A percentile compares a stretch with the other conserved stretches of the same genome.
Evolutionary conservation across 2,113 vertebrate species (phyloP).

Genomic region (Mastomys natalensis): DNA sequence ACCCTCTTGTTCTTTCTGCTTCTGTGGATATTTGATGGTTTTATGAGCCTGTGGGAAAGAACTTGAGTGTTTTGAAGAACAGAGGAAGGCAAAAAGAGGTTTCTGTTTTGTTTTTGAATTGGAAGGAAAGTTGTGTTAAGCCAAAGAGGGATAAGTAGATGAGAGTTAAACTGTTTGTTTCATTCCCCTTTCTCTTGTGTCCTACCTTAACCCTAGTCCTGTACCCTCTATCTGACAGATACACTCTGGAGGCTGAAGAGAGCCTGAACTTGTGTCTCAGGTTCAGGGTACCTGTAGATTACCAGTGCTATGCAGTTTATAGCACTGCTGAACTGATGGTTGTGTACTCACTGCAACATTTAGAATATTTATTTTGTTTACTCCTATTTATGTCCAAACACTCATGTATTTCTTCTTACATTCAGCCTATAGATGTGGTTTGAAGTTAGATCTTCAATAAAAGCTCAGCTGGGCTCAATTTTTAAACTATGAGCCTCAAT

Average conservation of each 20-base stretch:
- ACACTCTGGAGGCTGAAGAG: not conserved
- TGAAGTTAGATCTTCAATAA: not conserved
- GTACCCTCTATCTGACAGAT: not conserved
- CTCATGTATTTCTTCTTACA: not conserved
- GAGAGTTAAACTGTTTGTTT: not conserved
- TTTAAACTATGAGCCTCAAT: not conserved
- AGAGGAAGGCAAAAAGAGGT: not conserved
- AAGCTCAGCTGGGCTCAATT: not conserved
- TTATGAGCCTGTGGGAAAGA: conserved; percentile 22
- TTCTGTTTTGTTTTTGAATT: conserved; percentile 54
- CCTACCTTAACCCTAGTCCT: not conserved
- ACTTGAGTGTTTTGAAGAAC: not conserved
- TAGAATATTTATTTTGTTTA: not conserved
- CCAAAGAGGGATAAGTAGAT: not conserved
- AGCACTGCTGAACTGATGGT: rapidly evolving
- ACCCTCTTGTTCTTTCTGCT: conserved; percentile 55
- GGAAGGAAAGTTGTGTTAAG: conserved; percentile 16
- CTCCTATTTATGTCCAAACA: not conserved
- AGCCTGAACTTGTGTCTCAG: not conserved
- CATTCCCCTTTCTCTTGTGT: not conserved
- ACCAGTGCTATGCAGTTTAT: not conserved
- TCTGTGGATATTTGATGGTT: conserved; percentile 51
- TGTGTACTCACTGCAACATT: not conserved
- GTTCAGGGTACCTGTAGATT: not conserved
- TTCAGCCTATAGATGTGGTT: not conserved